These are phyloP conservation scores for Scaeva pyrastri DNA, from an alignment of 2,888 invertebrate genomes.

Conservation along the genomic window DNA sequence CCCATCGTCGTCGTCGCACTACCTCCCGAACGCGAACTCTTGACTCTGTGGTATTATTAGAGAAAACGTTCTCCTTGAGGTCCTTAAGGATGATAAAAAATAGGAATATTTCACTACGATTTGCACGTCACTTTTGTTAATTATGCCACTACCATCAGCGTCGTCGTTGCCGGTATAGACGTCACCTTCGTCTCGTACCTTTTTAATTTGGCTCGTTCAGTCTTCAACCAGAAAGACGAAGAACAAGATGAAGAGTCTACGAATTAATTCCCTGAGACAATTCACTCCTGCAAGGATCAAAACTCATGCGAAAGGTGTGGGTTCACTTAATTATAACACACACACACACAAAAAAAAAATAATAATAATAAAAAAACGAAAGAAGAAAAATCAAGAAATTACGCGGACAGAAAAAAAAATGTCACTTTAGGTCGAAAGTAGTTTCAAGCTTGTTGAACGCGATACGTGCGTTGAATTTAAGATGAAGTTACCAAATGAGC, in stretches of 20 bases:
- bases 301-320: slow-evolving; percentile 34
- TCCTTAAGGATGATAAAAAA: slow-evolving; percentile 53
- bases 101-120: slow-evolving; percentile 68
- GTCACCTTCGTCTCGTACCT: neutral
- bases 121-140: slow-evolving; percentile 75
- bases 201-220: neutral
- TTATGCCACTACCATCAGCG: slow-evolving; percentile 59
- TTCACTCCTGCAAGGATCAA: slow-evolving; percentile 59
- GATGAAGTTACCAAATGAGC: slow-evolving; percentile 70
- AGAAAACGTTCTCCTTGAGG: slow-evolving; percentile 37
- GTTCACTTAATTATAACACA: slow-evolving; percentile 67
- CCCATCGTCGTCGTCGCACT: neutral
- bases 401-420: slow-evolving; percentile 18
- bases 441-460: slow-evolving; percentile 73
- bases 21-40: slow-evolving; percentile 16
- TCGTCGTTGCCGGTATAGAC: slow-evolving; percentile 19
- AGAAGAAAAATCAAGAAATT: neutral
- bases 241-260: slow-evolving; percentile 39
- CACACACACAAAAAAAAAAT: slow-evolving; percentile 3
- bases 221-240: slow-evolving; percentile 27
- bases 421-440: slow-evolving; percentile 57
- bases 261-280: slow-evolving; percentile 62
- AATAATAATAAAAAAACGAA: too few relatives aligned
- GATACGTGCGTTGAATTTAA: slow-evolving; percentile 75
- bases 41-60: slow-evolving; percentile 53